Evolutionary conservation across 2,797 vertebrate species (phyloP).

Genomic region (Pangasius djambal): DNA sequence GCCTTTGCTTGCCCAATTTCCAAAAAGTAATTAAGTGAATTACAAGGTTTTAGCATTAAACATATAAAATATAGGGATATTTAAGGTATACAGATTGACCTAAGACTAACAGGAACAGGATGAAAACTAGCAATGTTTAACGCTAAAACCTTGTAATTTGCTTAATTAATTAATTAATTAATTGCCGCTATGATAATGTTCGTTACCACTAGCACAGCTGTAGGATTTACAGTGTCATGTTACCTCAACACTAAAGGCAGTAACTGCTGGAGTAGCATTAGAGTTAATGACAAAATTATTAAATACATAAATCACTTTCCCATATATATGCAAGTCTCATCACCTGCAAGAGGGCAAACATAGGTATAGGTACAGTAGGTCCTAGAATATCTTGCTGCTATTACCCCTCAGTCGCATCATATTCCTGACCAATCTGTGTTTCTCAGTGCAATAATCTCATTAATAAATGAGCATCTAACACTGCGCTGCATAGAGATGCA

Average conservation of each 20-base stretch:
- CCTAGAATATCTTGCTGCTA: not conserved
- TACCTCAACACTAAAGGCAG: not conserved
- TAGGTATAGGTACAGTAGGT: not conserved
- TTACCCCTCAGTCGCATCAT: not conserved
- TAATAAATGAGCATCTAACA: not conserved
- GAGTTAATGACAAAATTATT: not conserved
- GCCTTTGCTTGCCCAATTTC: not conserved
- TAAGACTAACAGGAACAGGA: too few relatives aligned
- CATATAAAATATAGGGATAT: not conserved
- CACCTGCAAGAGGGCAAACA: not conserved
- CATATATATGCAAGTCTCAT: not conserved
- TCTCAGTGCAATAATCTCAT: not conserved
- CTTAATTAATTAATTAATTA: too few relatives aligned
- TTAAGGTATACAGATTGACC: not conserved
- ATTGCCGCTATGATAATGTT: not conserved
- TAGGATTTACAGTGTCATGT: not conserved
- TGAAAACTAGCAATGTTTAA: too few relatives aligned
- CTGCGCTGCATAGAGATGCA: not conserved
- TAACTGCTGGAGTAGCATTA: not conserved
- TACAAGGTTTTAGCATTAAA: too few relatives aligned
- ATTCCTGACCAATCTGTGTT: not conserved
- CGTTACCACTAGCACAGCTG: not conserved
- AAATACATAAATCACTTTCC: not conserved
- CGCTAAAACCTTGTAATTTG: too few relatives aligned
- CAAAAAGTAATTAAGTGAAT: not conserved